Base-by-base conservation (phyloP, 2,888 invertebrate genomes). In the Eueremaeus valkanovi region DNA sequence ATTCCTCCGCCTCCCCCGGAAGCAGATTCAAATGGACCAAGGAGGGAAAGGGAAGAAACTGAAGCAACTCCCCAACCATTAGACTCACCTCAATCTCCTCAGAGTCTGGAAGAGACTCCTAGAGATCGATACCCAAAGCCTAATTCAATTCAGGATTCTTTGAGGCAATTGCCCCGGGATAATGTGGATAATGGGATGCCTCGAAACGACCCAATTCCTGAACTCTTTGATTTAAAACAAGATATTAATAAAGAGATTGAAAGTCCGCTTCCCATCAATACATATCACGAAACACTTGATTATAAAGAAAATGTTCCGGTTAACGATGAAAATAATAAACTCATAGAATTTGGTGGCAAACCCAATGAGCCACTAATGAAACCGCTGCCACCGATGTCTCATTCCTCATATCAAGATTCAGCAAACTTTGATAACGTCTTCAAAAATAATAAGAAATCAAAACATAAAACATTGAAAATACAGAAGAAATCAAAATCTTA, bases 321-420 rank as follows among this genome's bases (percentile, higher is more conserved):
- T 16, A 8, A 55, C n/a, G 29, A 61, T 33, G 9, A 29, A 8
- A 58, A 58, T 58, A 16, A 61, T 16, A 3, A 29, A 31, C 16
- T 29, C 9, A 13, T 29, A 2, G 9, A 29, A 13, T 61, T 29
- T 31, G 29, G 31, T 6, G 31, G 29, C 16, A 29, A 31, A 31
- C 1, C 8, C 29, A 29, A 31, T 31, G n/a, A n/a, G n/a, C n/a
- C n/a, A n/a, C n/a, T n/a, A n/a, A n/a, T n/a, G n/a, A n/a, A n/a
- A n/a, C 29, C 61, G 1, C 16, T 61, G 33, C 61, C 61, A 3
- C 61, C 61, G 11, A 29, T 61, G 13, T 18, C 29, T 18, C 61
- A 61, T 29, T 61, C 61, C 27, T 61, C 61, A 33, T 61, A 61
- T 13, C 61, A 61, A 24, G 61, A 61, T 55, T 55, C 55, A n/a